Percentiles rank a stretch among this genome's conserved stretches.
phyloP scores from a whole-genome alignment of 2,888 invertebrate species.

The Labia minor region DNA sequence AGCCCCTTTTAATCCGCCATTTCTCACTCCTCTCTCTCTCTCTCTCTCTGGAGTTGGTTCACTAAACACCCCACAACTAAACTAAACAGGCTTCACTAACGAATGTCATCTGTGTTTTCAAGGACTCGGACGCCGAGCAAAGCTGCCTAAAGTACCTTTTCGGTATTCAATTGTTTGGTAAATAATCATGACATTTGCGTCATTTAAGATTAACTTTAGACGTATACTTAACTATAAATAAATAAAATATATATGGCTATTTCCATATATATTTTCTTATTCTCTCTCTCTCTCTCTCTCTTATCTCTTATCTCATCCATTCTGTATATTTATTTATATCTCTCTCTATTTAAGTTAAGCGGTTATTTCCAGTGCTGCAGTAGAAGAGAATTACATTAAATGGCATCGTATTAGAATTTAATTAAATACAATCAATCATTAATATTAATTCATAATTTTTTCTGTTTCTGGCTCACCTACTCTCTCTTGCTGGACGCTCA shows the following conservation, averaged over 20 bases:
- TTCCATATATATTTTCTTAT: not conserved
- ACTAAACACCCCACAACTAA: not conserved
- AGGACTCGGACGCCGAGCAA: conserved; percentile 43
- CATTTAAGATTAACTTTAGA: not conserved
- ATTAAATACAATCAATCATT: not conserved
- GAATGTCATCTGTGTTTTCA: conserved; percentile 27
- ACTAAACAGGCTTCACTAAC: not conserved
- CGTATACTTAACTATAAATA: too few relatives aligned
- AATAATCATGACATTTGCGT: conserved; percentile 32
- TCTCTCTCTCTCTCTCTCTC: too few relatives aligned
- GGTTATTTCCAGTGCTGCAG: conserved; percentile 13
- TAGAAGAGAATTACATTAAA: conserved; percentile 5
- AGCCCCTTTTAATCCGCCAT: not conserved
- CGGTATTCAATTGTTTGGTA: conserved; percentile 53
- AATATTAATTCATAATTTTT: not conserved
- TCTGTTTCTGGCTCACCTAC: not conserved
- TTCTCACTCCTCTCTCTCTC: too few relatives aligned
- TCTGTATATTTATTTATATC: not conserved
- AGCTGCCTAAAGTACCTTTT: conserved; percentile 62
- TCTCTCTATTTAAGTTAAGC: not conserved
- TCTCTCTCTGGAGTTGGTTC: not conserved
- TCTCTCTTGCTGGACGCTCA: not conserved
- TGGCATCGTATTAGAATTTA: not conserved
- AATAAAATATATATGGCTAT: not conserved
- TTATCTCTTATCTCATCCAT: too few relatives aligned